Base-by-base conservation (phyloP, 2,888 invertebrate genomes). In the Eupithecia insigniata region DNA sequence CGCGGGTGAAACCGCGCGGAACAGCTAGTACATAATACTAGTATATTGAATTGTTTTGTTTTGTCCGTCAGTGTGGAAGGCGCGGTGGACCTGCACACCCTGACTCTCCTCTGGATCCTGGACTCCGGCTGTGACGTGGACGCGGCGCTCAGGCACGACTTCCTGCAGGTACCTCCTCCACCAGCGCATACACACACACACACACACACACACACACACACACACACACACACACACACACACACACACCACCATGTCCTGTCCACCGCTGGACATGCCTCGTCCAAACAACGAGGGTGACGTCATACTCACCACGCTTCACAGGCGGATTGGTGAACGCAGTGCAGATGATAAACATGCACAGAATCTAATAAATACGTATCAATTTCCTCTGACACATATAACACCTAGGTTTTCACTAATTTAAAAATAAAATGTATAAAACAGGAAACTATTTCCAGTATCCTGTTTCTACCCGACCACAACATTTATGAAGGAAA, bases 81-180 rank as follows among this genome's bases (percentile, higher is more conserved):
- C 12, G 80, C 80, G 0, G n/a, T 96, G 28, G 96, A 96, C 75
- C 91, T 95, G 0, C 96, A 96, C 84, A 96, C 96, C 0, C 90
- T 97, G 69, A 96, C 96, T 14, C 95, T 96, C 18, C 93, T 98
- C 43, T 98, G 97, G 97, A 94, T 98, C 79, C 90, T 97, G 67
- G 95, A 96, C 76, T 96, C 96, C 43, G 96, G 97, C 0, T 94
- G 96, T 79, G 95, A 95, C 73, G 95, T 96, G 1, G 96, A 96
- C 76, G 93, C 95, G 0, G 96, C 96, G 18, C 84, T 96, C 7
- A 83, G 86, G 32, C 79, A 87, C 43, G 92, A 92, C 65, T 84
- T 80, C n/a, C 82, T 74, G 7, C 77, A 77, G 77, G 80, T 77
- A 58, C 7, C 28, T 55, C 16, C 10, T 12, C 14, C 39, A 39